Conservation (phyloP, 23 tunicate species). For the Ascidia mentula region DNA sequence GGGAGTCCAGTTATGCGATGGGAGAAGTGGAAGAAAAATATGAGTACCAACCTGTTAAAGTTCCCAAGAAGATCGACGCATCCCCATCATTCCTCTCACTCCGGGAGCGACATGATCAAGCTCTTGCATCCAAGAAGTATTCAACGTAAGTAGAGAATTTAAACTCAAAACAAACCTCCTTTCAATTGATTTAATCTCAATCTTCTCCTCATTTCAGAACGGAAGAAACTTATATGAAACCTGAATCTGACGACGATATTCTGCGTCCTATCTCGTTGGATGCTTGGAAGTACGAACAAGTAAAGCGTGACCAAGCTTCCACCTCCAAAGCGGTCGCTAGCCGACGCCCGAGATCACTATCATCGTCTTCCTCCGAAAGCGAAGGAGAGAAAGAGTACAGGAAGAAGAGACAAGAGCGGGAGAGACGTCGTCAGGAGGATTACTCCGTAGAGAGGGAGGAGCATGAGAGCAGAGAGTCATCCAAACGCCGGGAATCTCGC, state of each 20-base stretch:
- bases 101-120: slow-evolving; percentile 50
- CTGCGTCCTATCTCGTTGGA: slow-evolving; percentile 72
- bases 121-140: not conserved
- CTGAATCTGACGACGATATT: slow-evolving; percentile 92
- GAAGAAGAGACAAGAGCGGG: slow-evolving; percentile 41
- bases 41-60: slow-evolving; percentile 50
- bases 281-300: slow-evolving; percentile 81
- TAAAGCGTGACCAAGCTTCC: slow-evolving; percentile 6
- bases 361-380: slow-evolving; percentile 40
- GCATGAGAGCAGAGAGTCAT: slow-evolving; percentile 24
- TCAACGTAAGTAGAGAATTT: slow-evolving; percentile 6
- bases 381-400: slow-evolving; percentile 49
- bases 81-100: slow-evolving; percentile 30
- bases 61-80: slow-evolving; percentile 50
- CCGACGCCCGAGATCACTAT: slow-evolving; percentile 17
- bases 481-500: slow-evolving; percentile 21
- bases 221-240: slow-evolving; percentile 23
- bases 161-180: no score
- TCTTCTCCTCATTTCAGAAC: slow-evolving; percentile 17
- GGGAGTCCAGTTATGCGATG: slow-evolving; percentile 1
- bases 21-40: slow-evolving; percentile 20
- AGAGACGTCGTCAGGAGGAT: slow-evolving; percentile 28
- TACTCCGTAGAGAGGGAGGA: slow-evolving; percentile 45
- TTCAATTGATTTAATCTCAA: no score
- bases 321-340: not conserved